Conservation (phyloP, 2,797 vertebrate species). For the Merluccius polli region DNA sequence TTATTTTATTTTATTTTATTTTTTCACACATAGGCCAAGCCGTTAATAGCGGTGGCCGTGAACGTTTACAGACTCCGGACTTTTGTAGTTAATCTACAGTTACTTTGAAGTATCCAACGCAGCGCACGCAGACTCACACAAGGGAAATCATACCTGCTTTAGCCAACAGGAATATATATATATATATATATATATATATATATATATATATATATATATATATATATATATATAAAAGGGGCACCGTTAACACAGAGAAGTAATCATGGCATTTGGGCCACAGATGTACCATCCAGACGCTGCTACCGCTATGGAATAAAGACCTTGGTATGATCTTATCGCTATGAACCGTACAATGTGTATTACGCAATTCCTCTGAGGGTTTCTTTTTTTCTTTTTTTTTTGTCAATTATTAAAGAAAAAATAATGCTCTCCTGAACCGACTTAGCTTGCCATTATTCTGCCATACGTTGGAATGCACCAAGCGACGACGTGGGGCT, state of each 20-base stretch:
- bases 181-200: no score
- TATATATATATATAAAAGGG: no score
- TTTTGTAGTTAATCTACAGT: conserved; percentile 66
- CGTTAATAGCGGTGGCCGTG: not conserved
- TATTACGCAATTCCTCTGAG: not conserved
- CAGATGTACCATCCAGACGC: not conserved
- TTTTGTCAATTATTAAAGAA: conserved; percentile 48
- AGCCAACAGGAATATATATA: no score
- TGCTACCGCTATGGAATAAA: conserved; percentile 17
- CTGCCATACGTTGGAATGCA: conserved; percentile 37
- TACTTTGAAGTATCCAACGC: conserved; percentile 54
- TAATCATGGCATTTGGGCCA: not conserved
- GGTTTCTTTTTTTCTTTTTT: conserved; percentile 13
- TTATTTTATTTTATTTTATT: not conserved
- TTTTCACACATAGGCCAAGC: not conserved
- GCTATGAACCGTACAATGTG: conserved; percentile 6
- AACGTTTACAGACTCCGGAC: conserved; percentile 64
- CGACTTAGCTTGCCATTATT: conserved; percentile 18
- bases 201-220: no score
- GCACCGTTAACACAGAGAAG: not conserved
- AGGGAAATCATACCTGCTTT: not conserved
- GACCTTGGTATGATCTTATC: conserved; percentile 11
- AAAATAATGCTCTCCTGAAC: not conserved
- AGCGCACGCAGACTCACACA: not conserved
- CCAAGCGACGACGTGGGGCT: conserved; percentile 18